Percentiles rank a stretch among this genome's conserved stretches.
These are phyloP conservation scores for Cephus runcator DNA, from an alignment of 2,888 invertebrate genomes.

Conservation along the genomic window DNA sequence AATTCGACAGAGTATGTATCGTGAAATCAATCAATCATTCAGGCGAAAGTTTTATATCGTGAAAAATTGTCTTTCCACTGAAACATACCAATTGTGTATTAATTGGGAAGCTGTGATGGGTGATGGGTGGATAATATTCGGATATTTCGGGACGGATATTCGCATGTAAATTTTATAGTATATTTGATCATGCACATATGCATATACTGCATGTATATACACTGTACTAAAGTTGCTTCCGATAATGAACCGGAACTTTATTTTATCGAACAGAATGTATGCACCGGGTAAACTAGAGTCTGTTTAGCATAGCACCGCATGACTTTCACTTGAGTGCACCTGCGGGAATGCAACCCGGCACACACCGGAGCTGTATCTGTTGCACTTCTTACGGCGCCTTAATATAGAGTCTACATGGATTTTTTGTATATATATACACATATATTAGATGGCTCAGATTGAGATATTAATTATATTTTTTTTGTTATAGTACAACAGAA, in stretches of 20 bases:
- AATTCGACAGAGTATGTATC: conserved; percentile 79
- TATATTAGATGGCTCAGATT: background rate
- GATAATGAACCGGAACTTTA: background rate
- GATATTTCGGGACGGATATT: background rate
- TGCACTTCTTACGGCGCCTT: background rate
- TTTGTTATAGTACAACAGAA: conserved; percentile 80
- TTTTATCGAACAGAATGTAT: background rate
- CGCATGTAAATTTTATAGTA: background rate
- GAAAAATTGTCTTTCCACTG: background rate
- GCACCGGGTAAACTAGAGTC: background rate
- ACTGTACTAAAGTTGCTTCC: background rate
- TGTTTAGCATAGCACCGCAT: background rate
- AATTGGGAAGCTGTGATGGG: background rate
- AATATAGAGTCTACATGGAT: background rate
- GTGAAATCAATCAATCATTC: background rate
- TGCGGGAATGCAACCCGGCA: background rate
- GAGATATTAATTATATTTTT: conserved; percentile 1
- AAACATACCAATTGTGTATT: background rate
- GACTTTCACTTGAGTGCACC: background rate
- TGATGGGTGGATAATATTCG: background rate
- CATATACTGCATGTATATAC: background rate
- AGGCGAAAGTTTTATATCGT: background rate
- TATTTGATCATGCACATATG: background rate
- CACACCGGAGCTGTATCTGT: background rate
- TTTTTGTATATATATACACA: background rate